phyloP scores from a whole-genome alignment of 2,113 vertebrate species.

The Solea solea region DNA sequence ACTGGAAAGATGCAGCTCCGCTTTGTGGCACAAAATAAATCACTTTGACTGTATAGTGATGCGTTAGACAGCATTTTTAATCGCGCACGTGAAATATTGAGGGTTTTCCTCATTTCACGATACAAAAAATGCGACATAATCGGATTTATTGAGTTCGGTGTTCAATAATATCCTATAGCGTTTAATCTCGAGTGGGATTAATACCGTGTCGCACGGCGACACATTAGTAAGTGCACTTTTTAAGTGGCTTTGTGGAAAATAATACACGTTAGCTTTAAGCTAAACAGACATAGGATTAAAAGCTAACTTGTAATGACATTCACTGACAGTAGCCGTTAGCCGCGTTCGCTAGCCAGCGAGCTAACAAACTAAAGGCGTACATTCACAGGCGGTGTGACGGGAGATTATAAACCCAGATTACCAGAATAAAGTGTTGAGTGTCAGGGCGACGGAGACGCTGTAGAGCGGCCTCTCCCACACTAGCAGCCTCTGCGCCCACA shows the following conservation, averaged over 20 bases:
- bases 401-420: constrained; percentile 50
- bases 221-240: background rate
- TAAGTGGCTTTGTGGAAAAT: background rate
- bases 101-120: too few relatives aligned
- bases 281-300: constrained; percentile 69
- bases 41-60: too few relatives aligned
- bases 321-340: constrained; percentile 4
- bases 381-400: too few relatives aligned
- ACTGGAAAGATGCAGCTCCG: too few relatives aligned
- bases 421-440: constrained; percentile 93
- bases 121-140: too few relatives aligned
- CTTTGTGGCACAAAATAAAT: too few relatives aligned
- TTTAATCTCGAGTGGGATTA: background rate
- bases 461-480: constrained; percentile 95
- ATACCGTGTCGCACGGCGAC: background rate
- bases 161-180: background rate
- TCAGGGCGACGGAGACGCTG: constrained; percentile 87
- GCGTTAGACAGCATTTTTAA: too few relatives aligned
- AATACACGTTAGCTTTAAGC: constrained; percentile 53
- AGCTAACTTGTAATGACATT: constrained; percentile 55
- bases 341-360: background rate
- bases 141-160: too few relatives aligned
- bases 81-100: too few relatives aligned
- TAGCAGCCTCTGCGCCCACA: constrained; percentile 87
- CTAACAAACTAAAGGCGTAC: too few relatives aligned